These are phyloP conservation scores for Pavo muticus DNA, from an alignment of 2,113 vertebrate species.

Conservation along the genomic window DNA sequence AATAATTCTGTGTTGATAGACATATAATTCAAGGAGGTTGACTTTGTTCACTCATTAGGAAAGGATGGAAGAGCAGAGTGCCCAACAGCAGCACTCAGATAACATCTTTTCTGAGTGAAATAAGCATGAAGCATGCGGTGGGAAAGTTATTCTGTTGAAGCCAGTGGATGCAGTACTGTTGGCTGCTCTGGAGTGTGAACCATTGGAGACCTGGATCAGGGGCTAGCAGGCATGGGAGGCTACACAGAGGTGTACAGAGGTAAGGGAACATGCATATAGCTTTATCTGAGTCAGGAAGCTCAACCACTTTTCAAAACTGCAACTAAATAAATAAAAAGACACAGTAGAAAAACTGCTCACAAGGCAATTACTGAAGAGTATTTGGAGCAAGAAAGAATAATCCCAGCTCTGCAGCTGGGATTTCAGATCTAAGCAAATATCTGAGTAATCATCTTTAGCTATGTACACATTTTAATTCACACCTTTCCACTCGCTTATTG, in stretches of 20 bases:
- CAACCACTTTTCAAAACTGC: slow-evolving; percentile 4
- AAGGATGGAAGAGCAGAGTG: background rate
- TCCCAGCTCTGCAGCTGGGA: background rate
- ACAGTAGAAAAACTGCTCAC: background rate
- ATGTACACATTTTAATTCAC: slow-evolving; percentile 49
- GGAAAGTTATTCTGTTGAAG: background rate
- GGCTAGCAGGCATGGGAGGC: background rate
- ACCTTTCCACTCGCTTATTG: slow-evolving; percentile 31
- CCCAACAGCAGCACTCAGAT: background rate
- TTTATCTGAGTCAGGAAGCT: slow-evolving; percentile 13
- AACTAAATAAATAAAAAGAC: slow-evolving; percentile 43
- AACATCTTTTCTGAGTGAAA: slow-evolving; percentile 5
- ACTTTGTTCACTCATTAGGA: background rate
- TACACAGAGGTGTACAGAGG: background rate
- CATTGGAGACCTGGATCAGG: background rate
- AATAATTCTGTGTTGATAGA: background rate
- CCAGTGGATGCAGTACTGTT: background rate
- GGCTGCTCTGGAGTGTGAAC: background rate
- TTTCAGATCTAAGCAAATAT: slow-evolving; percentile 43
- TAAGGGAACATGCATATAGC: background rate
- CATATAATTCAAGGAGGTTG: background rate
- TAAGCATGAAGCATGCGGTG: background rate
- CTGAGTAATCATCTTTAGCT: background rate
- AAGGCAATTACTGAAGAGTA: background rate
- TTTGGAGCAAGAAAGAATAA: slow-evolving; percentile 24